A percentile compares a stretch with the other conserved stretches of the same genome.
phyloP scores from a whole-genome alignment of 2,113 vertebrate species.

The Coturnix japonica region DNA sequence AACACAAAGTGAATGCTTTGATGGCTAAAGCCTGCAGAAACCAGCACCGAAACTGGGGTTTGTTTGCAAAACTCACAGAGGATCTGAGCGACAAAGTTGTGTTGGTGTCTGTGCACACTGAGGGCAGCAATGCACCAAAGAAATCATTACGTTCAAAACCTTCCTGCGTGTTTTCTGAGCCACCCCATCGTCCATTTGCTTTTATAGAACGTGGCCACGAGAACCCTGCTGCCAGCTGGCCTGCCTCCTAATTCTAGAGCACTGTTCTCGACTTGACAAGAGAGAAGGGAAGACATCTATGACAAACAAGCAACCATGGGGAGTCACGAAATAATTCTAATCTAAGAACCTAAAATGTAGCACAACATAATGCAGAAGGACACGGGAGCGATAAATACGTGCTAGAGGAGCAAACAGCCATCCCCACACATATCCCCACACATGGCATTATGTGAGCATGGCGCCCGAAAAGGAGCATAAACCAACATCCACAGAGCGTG shows the following conservation, averaged over 20 bases:
- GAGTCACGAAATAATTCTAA: neutral
- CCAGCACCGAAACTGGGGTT: neutral
- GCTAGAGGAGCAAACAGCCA: neutral
- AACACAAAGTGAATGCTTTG: neutral
- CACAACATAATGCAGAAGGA: neutral
- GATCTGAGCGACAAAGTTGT: neutral
- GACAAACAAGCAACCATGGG: neutral
- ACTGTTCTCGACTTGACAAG: neutral
- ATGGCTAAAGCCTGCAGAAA: neutral
- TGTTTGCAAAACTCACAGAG: neutral
- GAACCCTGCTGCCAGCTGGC: neutral
- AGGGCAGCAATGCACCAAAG: neutral
- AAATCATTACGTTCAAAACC: neutral
- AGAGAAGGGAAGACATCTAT: neutral
- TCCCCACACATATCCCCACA: neutral
- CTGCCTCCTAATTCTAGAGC: neutral
- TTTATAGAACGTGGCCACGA: neutral
- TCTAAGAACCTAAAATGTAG: neutral
- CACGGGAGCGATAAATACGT: neutral
- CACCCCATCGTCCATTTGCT: neutral
- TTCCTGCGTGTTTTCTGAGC: neutral
- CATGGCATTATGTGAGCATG: neutral
- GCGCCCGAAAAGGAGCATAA: constrained; percentile 14
- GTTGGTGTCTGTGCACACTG: neutral
- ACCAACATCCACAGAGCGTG: neutral